Evolutionary conservation across 2,113 vertebrate genomes (phyloP).

Genomic region (Indicator maculatus): DNA sequence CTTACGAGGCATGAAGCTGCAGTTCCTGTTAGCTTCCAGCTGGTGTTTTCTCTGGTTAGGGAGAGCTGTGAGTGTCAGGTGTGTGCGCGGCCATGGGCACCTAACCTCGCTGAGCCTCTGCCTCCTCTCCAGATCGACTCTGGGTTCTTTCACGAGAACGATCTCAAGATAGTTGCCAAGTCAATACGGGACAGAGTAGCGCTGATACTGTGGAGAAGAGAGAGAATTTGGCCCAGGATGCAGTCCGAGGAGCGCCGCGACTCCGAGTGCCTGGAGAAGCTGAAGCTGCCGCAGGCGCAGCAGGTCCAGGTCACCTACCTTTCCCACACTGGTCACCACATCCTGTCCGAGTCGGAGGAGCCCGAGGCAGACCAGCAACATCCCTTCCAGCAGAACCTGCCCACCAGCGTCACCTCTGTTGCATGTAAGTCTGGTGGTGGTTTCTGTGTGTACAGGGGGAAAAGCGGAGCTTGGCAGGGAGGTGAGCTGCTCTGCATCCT

Average conservation of each 20-base stretch:
- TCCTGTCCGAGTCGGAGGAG: constrained; percentile 81
- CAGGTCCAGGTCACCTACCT: constrained; percentile 82
- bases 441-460: rapidly evolving
- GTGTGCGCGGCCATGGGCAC: rapidly evolving
- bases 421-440: constrained; percentile 81
- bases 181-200: constrained; percentile 95
- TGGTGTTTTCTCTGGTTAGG: background rate
- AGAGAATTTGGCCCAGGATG: constrained; percentile 81
- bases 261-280: constrained; percentile 69
- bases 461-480: background rate
- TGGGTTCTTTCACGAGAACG: constrained; percentile 94
- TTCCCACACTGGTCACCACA: constrained; percentile 67
- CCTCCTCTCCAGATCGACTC: constrained; percentile 87
- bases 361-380: constrained; percentile 83
- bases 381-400: constrained; percentile 78
- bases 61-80: rapidly evolving
- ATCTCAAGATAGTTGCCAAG: constrained; percentile 93
- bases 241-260: constrained; percentile 72
- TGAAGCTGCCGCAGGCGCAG: constrained; percentile 67
- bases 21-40: background rate
- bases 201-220: constrained; percentile 91
- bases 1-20: background rate
- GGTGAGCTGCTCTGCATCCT: rapidly evolving
- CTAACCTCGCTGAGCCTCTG: background rate
- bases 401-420: constrained; percentile 80